Evolutionary conservation across 2,888 invertebrate genomes (phyloP).

Genomic region (Trisateles emortualis): DNA sequence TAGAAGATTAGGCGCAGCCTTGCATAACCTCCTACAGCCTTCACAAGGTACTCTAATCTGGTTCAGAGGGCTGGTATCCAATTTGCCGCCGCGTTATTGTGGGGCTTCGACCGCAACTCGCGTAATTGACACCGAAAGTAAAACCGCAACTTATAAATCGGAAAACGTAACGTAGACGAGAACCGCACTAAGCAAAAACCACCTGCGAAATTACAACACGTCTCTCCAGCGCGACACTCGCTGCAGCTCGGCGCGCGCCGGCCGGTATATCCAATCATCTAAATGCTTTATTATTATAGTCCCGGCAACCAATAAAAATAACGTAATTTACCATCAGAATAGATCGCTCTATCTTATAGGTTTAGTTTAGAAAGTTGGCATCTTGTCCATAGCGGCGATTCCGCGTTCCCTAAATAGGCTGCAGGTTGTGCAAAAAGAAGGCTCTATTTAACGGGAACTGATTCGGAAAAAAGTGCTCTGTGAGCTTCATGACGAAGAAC

Average conservation of each 20-base stretch:
- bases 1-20: slow-evolving; percentile 60
- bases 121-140: slow-evolving; percentile 81
- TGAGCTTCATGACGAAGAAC: slow-evolving; percentile 72
- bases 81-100: slow-evolving; percentile 74
- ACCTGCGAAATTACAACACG: slow-evolving; percentile 66
- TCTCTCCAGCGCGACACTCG: slow-evolving; percentile 54
- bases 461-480: slow-evolving; percentile 78
- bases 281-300: slow-evolving; percentile 76
- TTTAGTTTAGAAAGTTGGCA: slow-evolving; percentile 86
- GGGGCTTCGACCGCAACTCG: slow-evolving; percentile 79
- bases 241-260: slow-evolving; percentile 37
- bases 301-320: slow-evolving; percentile 75
- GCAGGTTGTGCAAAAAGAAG: slow-evolving; percentile 76
- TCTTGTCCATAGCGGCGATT: slow-evolving; percentile 83
- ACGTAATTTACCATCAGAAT: slow-evolving; percentile 77
- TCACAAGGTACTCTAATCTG: slow-evolving; percentile 76
- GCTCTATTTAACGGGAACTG: slow-evolving; percentile 76
- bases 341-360: slow-evolving; percentile 76
- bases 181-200: slow-evolving; percentile 64
- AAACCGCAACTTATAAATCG: slow-evolving; percentile 73
- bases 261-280: slow-evolving; percentile 68
- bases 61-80: slow-evolving; percentile 79
- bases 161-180: slow-evolving; percentile 65
- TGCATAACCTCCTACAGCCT: slow-evolving; percentile 71
- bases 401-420: slow-evolving; percentile 76